Conservation (phyloP, 2,113 vertebrate species). For the Scortum barcoo region DNA sequence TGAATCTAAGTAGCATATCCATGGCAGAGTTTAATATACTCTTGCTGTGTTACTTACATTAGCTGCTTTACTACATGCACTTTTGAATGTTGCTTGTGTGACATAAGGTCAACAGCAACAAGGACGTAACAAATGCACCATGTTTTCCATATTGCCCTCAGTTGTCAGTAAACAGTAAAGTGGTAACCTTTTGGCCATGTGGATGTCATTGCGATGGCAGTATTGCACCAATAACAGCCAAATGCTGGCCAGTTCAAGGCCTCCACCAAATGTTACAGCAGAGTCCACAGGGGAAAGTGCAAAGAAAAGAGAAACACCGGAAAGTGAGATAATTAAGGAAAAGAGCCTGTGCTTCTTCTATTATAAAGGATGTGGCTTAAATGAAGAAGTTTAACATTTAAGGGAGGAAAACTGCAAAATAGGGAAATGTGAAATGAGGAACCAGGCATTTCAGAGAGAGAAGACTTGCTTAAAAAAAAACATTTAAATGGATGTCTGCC, state of each 20-base stretch:
- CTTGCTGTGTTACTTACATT: constrained; percentile 22
- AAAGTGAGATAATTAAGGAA: constrained; percentile 42
- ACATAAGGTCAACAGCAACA: constrained; percentile 7
- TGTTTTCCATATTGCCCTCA: constrained; percentile 9
- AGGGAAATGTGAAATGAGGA: constrained; percentile 5
- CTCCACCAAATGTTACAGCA: constrained; percentile 64
- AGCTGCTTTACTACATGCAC: not conserved
- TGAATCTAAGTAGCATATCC: constrained; percentile 8
- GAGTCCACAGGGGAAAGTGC: constrained; percentile 6
- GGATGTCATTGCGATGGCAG: constrained; percentile 30
- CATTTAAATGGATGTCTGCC: not conserved
- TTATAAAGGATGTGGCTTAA: constrained; percentile 10
- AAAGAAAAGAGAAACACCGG: constrained; percentile 5
- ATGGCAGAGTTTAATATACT: constrained; percentile 18
- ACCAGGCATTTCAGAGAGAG: not conserved
- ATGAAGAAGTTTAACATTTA: not conserved
- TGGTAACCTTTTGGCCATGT: constrained; percentile 59
- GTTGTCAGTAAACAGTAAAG: constrained; percentile 47
- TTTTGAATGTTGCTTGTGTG: not conserved
- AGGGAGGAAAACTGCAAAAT: not conserved
- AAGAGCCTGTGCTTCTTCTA: constrained; percentile 21
- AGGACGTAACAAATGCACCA: constrained; percentile 22
- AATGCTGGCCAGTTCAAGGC: constrained; percentile 37
- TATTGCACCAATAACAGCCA: constrained; percentile 32
- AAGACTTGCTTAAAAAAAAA: not conserved